Conservation (phyloP, 2,113 vertebrate species). For the Amblyornis subalaris region DNA sequence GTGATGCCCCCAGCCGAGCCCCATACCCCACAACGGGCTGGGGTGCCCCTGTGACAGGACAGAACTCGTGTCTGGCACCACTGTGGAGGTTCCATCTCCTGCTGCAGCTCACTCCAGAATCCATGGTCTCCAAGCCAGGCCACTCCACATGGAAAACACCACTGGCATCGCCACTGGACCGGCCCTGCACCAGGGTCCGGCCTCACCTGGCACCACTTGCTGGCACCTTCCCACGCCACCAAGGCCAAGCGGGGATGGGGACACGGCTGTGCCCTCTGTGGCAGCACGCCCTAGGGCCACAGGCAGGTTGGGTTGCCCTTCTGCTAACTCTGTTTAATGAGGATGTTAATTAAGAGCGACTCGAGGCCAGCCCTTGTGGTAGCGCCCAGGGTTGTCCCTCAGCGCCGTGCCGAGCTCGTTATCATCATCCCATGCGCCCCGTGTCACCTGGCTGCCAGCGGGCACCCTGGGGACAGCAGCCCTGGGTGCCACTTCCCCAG, state of each 20-base stretch:
- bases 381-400: background rate
- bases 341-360: slow-evolving; percentile 28
- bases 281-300: background rate
- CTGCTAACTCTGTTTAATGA: slow-evolving; percentile 8
- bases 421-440: background rate
- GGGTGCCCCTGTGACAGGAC: background rate
- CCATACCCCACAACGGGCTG: rapidly evolving
- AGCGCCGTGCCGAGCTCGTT: background rate
- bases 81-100: background rate
- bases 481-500: background rate
- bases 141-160: background rate
- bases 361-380: background rate
- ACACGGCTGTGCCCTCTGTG: background rate
- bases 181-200: rapidly evolving
- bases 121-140: background rate
- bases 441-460: background rate
- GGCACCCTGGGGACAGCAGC: background rate
- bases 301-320: background rate
- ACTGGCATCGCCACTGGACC: rapidly evolving
- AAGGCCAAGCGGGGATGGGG: rapidly evolving
- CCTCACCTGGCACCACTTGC: background rate
- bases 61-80: rapidly evolving
- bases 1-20: background rate
- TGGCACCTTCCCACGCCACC: background rate
- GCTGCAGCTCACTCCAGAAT: background rate